A percentile compares a stretch with the other conserved stretches of the same genome.
These are phyloP conservation scores for Xyliphius kryptos DNA, from an alignment of 2,113 vertebrate species.

Conservation along the genomic window DNA sequence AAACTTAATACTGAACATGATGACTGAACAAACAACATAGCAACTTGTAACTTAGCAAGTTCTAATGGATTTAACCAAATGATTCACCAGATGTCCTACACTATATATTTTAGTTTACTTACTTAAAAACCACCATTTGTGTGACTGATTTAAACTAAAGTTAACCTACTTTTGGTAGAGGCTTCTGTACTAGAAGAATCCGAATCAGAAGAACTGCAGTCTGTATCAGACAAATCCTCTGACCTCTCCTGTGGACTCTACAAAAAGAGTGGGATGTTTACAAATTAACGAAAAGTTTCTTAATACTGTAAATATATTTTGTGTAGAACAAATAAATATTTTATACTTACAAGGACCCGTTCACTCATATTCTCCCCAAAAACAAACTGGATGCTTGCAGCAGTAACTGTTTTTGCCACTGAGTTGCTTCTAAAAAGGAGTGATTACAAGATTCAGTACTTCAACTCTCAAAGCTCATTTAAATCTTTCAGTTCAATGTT, in stretches of 20 bases:
- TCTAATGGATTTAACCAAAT: no score
- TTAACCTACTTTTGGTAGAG: conserved; percentile 32
- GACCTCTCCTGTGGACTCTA: conserved; percentile 39
- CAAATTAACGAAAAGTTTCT: not conserved
- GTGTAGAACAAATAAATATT: not conserved
- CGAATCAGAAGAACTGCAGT: conserved; percentile 34
- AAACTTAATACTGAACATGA: not conserved
- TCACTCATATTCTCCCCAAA: conserved; percentile 82
- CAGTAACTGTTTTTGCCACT: not conserved
- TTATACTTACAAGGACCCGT: conserved; percentile 69
- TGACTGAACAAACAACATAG: not conserved
- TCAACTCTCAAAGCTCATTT: no score
- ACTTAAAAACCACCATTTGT: not conserved
- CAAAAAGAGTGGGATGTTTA: not conserved
- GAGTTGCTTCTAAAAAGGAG: conserved; percentile 25
- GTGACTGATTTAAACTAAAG: not conserved
- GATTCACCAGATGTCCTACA: no score
- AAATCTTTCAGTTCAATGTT: no score
- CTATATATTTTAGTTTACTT: not conserved
- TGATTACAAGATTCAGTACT: not conserved
- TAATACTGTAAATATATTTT: not conserved
- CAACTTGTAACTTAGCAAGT: no score
- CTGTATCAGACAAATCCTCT: conserved; percentile 32
- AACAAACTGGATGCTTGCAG: conserved; percentile 59
- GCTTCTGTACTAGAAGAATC: conserved; percentile 35